Conservation (phyloP, 2,797 vertebrate genomes). For the Anguilla megastoma region DNA sequence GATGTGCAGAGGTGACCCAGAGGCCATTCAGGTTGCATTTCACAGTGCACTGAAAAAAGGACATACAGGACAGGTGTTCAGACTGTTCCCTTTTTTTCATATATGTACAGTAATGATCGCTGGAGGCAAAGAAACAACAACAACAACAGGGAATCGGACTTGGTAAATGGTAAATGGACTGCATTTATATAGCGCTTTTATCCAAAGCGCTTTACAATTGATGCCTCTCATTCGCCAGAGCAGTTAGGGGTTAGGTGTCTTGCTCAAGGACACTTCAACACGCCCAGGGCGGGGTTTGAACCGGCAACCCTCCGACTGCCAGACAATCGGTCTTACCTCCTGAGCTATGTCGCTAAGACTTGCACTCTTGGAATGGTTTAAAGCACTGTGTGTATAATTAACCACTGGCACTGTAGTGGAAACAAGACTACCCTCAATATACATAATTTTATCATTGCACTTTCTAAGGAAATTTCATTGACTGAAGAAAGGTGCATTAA, state of each 20-base stretch:
- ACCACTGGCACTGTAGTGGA: not conserved
- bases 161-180: no score
- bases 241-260: no score
- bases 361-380: not conserved
- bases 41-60: not conserved
- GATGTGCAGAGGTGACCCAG: not conserved
- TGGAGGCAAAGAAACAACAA: not conserved
- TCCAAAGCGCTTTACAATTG: no score
- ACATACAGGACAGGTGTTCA: not conserved
- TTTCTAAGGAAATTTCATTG: not conserved
- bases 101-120: not conserved
- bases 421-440: not conserved
- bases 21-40: not conserved
- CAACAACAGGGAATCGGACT: not conserved
- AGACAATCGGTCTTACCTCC: no score
- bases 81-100: not conserved
- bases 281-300: no score
- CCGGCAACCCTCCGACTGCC: no score
- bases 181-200: no score
- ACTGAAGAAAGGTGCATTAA: not conserved
- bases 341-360: not conserved
- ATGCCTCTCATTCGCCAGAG: no score
- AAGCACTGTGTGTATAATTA: not conserved
- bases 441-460: not conserved
- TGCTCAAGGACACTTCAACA: no score